phyloP scores from a whole-genome alignment of 2,113 vertebrate genomes.

The Dromaius novaehollandiae region DNA sequence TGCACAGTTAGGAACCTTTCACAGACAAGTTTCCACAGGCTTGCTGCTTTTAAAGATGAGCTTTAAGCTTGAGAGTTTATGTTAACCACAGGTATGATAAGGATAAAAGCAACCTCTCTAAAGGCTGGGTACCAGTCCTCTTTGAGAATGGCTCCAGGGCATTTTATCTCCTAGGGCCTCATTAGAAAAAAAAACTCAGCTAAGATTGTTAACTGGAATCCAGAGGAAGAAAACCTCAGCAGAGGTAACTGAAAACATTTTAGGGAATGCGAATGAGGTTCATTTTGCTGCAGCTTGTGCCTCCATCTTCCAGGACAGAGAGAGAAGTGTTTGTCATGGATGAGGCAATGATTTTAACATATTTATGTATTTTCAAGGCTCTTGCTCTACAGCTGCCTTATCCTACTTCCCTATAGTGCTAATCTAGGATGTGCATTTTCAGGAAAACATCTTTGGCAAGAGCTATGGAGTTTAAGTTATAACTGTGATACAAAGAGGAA shows the following conservation, averaged over 20 bases:
- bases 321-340: neutral
- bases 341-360: neutral
- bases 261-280: neutral
- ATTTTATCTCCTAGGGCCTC: neutral
- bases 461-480: neutral
- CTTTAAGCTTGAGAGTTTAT: neutral
- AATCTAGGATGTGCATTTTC: neutral
- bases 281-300: neutral
- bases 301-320: neutral
- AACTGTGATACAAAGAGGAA: neutral
- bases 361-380: neutral
- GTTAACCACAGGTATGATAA: neutral
- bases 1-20: neutral
- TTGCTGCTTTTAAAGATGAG: neutral
- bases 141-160: neutral
- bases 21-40: neutral
- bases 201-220: neutral
- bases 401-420: neutral
- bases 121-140: neutral
- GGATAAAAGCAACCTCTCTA: neutral
- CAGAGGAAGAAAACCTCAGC: neutral
- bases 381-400: neutral
- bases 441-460: neutral
- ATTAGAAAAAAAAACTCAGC: neutral
- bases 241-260: neutral